Conservation (phyloP, 1,140 invertebrate genomes). For the Epicauta chinensis region DNA sequence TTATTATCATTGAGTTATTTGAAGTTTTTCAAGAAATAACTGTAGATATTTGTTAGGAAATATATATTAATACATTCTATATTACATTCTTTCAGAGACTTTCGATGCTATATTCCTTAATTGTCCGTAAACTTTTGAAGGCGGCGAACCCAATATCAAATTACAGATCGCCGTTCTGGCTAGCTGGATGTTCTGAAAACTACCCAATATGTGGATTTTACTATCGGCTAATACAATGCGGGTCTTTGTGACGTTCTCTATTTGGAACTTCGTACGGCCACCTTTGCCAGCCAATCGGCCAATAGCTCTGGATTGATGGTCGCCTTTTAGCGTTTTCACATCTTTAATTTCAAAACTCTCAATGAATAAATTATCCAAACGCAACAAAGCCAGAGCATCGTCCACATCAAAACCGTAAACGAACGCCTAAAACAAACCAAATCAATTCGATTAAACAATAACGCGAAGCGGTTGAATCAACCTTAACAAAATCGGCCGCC, state of each 20-base stretch:
- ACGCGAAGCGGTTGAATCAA: constrained; percentile 28
- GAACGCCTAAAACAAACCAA: constrained; percentile 66
- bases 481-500: constrained; percentile 94
- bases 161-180: constrained; percentile 96
- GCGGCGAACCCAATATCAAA: constrained; percentile 92
- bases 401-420: constrained; percentile 95
- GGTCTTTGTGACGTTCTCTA: constrained; percentile 99
- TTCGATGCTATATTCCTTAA: constrained; percentile 76
- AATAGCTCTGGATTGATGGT: constrained; percentile 92
- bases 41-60: neutral
- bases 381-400: constrained; percentile 89
- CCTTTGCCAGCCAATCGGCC: constrained; percentile 96
- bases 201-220: constrained; percentile 96
- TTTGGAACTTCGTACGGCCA: constrained; percentile 95
- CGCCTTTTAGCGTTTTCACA: constrained; percentile 93
- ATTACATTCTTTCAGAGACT: constrained; percentile 75
- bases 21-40: constrained; percentile 21
- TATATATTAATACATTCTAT: constrained; percentile 38
- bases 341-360: constrained; percentile 97
- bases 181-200: constrained; percentile 94
- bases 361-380: constrained; percentile 95
- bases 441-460: neutral
- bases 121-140: constrained; percentile 94
- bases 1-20: constrained; percentile 29
- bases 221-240: constrained; percentile 94